Conservation (phyloP, 1,140 invertebrate genomes). For the Drosophila setifemur region DNA sequence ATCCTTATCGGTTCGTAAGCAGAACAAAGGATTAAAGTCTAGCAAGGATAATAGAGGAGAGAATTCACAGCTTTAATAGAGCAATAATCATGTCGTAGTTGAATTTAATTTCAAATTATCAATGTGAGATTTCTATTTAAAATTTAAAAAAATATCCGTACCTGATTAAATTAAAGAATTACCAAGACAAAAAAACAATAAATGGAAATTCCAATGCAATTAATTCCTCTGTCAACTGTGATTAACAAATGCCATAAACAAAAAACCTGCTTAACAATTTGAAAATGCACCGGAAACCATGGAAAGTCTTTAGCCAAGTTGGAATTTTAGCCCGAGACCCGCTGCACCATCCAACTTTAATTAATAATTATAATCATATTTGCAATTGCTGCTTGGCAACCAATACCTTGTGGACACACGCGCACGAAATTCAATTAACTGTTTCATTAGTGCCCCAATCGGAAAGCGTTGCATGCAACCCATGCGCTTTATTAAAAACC, state of each 20-base stretch:
- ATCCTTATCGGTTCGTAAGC: neutral
- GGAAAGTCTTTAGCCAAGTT: too few species aligned
- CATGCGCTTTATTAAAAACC: conserved; percentile 55
- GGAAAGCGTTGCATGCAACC: conserved; percentile 23
- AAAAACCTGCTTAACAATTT: too few species aligned
- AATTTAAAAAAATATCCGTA: neutral
- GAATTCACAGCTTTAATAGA: neutral
- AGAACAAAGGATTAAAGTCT: conserved; percentile 3
- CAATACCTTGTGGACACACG: conserved; percentile 23
- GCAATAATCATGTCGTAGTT: neutral
- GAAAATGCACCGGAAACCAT: too few species aligned
- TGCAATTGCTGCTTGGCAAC: conserved; percentile 15
- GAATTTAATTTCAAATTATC: neutral
- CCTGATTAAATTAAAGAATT: too few species aligned
- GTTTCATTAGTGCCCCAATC: conserved; percentile 25
- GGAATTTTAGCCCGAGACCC: too few species aligned
- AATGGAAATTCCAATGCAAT: too few species aligned
- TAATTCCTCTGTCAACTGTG: too few species aligned
- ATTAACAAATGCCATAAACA: too few species aligned
- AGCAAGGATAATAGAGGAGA: neutral
- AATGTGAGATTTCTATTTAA: neutral
- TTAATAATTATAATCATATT: conserved; percentile 42
- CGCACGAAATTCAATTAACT: conserved; percentile 56
- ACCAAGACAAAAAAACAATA: too few species aligned
- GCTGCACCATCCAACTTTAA: conserved; percentile 22